These are phyloP conservation scores for Leptodactylus fuscus DNA, from an alignment of 2,113 vertebrate species.

Conservation along the genomic window DNA sequence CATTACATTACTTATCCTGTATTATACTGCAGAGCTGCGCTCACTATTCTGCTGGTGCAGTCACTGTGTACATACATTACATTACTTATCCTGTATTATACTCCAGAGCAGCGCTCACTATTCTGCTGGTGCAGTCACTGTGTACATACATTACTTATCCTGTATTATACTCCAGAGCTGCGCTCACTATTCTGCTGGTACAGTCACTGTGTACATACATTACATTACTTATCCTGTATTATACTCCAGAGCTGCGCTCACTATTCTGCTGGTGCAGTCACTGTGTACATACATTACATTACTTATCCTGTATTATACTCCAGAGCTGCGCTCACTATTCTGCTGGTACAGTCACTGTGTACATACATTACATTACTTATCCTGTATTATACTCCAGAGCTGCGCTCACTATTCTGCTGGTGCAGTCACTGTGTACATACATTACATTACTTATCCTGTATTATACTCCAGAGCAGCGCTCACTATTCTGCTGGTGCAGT, in stretches of 20 bases:
- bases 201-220: too few species aligned
- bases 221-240: not conserved
- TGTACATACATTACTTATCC: conserved; percentile 4
- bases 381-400: not conserved
- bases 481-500: not conserved
- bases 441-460: not conserved
- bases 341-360: not conserved
- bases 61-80: too few species aligned
- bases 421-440: too few species aligned
- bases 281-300: too few species aligned
- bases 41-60: not conserved
- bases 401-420: not conserved
- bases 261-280: not conserved
- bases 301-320: not conserved
- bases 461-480: not conserved
- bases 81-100: conserved; percentile 3
- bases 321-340: not conserved
- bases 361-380: not conserved
- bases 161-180: not conserved
- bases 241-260: not conserved
- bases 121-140: not conserved
- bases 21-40: not conserved
- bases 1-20: not conserved
- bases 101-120: not conserved
- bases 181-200: not conserved